phyloP scores from a whole-genome alignment of 2,888 invertebrate genomes.

The Heliconius ethilla region DNA sequence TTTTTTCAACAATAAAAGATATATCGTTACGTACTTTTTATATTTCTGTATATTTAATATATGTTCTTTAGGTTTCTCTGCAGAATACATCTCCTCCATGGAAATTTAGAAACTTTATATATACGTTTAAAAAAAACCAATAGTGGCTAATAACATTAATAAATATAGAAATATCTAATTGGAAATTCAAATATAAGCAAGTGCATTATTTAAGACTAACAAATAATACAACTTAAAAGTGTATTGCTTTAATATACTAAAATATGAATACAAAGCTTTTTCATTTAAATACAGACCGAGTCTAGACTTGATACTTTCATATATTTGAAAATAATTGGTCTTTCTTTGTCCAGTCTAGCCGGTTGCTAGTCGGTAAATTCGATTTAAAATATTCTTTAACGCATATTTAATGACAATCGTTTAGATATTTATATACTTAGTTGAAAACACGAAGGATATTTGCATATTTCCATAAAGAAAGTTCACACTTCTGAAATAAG shows the following conservation, averaged over 20 bases:
- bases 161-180: neutral
- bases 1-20: neutral
- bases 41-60: neutral
- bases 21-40: neutral
- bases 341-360: neutral
- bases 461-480: neutral
- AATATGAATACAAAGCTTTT: conserved; percentile 10
- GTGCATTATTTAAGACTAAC: neutral
- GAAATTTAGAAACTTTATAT: neutral
- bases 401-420: neutral
- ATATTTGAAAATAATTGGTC: conserved; percentile 7
- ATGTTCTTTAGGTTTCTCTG: too few species aligned
- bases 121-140: neutral
- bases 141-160: neutral
- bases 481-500: neutral
- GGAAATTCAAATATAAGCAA: neutral
- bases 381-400: neutral
- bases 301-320: conserved; percentile 14
- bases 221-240: neutral
- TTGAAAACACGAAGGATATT: neutral
- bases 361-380: neutral
- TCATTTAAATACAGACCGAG: neutral
- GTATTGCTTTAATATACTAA: neutral
- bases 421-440: neutral
- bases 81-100: neutral